A percentile compares a stretch with the other conserved stretches of the same genome.
These are phyloP conservation scores for Squalus acanthias DNA, from an alignment of 2,797 vertebrate species.

Conservation along the genomic window DNA sequence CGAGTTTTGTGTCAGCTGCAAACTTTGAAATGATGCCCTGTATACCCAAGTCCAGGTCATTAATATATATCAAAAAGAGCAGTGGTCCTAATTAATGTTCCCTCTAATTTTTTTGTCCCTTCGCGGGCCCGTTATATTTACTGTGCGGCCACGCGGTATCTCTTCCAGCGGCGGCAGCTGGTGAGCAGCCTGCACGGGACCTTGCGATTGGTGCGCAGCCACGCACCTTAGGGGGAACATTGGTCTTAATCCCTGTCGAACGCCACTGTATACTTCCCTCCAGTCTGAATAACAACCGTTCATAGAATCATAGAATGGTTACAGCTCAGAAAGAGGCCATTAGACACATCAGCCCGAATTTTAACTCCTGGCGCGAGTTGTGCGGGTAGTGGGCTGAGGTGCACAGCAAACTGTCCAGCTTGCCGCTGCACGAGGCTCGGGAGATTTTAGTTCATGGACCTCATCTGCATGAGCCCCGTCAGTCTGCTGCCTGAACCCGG, in stretches of 20 bases:
- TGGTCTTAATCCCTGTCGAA: neutral
- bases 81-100: too few relatives aligned
- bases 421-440: neutral
- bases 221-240: neutral
- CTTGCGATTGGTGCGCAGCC: too few relatives aligned
- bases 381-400: neutral
- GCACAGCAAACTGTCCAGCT: neutral
- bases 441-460: neutral
- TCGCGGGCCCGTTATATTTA: too few relatives aligned
- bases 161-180: too few relatives aligned
- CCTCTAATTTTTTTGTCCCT: too few relatives aligned
- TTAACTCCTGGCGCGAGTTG: neutral
- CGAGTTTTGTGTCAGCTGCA: too few relatives aligned
- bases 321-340: neutral
- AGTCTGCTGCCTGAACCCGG: neutral
- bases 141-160: too few relatives aligned
- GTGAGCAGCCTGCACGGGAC: too few relatives aligned
- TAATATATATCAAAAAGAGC: too few relatives aligned
- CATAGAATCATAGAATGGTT: neutral
- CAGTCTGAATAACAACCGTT: neutral
- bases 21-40: too few relatives aligned
- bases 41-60: too few relatives aligned
- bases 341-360: neutral
- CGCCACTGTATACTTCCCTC: neutral
- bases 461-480: too few relatives aligned